phyloP scores from a whole-genome alignment of 1,140 invertebrate genomes.

The Venustaconcha ellipsiformis region DNA sequence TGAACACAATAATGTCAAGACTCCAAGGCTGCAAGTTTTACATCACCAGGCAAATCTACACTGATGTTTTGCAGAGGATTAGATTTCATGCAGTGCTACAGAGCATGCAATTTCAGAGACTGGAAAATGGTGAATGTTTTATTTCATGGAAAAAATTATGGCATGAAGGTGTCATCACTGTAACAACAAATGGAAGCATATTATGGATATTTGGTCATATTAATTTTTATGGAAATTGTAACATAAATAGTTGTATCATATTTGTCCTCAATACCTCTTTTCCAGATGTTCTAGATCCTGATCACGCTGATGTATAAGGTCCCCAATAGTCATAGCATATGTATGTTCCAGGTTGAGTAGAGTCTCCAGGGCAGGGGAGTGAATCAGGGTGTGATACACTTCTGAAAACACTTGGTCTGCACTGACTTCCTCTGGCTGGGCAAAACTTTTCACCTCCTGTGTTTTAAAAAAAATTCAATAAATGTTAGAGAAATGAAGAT shows the following conservation, averaged over 20 bases:
- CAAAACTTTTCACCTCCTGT: constrained; percentile 67
- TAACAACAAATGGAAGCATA: background rate
- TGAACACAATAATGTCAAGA: too few species aligned
- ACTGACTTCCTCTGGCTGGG: constrained; percentile 76
- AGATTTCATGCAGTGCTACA: too few species aligned
- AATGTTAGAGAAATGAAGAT: too few species aligned
- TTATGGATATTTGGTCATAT: background rate
- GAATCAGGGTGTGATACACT: constrained; percentile 85
- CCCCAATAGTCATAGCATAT: constrained; percentile 79
- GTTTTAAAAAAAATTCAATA: constrained; percentile 12
- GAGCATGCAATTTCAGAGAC: too few species aligned
- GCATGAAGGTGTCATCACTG: background rate
- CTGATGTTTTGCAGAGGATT: too few species aligned
- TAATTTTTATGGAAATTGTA: background rate
- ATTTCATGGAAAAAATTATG: too few species aligned
- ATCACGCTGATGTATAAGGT: constrained; percentile 77
- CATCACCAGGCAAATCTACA: too few species aligned
- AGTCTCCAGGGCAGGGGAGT: constrained; percentile 83
- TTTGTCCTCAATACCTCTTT: constrained; percentile 70
- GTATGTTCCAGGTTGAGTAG: constrained; percentile 84
- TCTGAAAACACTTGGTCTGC: constrained; percentile 80
- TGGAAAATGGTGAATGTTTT: too few species aligned
- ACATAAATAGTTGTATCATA: background rate
- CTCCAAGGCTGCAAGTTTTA: too few species aligned
- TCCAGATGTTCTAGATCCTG: constrained; percentile 77